phyloP scores from a whole-genome alignment of 2,888 invertebrate genomes.

The Agriopis leucophaearia region DNA sequence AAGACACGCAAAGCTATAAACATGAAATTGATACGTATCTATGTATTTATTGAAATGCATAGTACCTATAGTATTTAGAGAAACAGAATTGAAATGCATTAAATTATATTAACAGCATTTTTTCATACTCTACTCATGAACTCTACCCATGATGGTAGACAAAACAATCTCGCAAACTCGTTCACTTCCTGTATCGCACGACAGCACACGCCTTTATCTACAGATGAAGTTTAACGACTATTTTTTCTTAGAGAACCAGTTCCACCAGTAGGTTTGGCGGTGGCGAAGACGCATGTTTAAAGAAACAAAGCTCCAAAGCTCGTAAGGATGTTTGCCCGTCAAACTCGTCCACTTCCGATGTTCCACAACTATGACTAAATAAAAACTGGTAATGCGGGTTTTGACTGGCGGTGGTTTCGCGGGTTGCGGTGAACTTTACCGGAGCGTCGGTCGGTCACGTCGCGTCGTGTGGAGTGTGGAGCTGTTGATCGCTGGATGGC shows the following conservation, averaged over 20 bases:
- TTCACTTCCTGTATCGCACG: constrained; percentile 42
- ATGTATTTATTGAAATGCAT: constrained; percentile 23
- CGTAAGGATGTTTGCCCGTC: constrained; percentile 61
- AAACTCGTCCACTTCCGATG: constrained; percentile 63
- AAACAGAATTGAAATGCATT: background rate
- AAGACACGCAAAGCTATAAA: constrained; percentile 39
- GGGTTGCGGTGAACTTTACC: constrained; percentile 59
- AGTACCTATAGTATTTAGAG: background rate
- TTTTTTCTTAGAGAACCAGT: constrained; percentile 33
- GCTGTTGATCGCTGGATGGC: constrained; percentile 44
- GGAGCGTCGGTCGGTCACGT: constrained; percentile 2
- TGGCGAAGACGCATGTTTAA: constrained; percentile 22
- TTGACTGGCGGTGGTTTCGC: constrained; percentile 63
- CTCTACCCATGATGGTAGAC: background rate
- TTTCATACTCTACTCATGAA: background rate
- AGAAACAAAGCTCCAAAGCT: constrained; percentile 31
- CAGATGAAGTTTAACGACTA: constrained; percentile 21
- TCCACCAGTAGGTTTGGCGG: constrained; percentile 21
- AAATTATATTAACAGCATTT: background rate
- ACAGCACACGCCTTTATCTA: constrained; percentile 20
- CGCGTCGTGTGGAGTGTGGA: constrained; percentile 42
- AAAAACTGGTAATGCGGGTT: constrained; percentile 54
- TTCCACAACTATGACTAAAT: constrained; percentile 54
- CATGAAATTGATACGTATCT: constrained; percentile 15
- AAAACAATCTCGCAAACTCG: constrained; percentile 35